Conservation (phyloP, 64 coral and sea anemone species). For the Pocillopora verrucosa region DNA sequence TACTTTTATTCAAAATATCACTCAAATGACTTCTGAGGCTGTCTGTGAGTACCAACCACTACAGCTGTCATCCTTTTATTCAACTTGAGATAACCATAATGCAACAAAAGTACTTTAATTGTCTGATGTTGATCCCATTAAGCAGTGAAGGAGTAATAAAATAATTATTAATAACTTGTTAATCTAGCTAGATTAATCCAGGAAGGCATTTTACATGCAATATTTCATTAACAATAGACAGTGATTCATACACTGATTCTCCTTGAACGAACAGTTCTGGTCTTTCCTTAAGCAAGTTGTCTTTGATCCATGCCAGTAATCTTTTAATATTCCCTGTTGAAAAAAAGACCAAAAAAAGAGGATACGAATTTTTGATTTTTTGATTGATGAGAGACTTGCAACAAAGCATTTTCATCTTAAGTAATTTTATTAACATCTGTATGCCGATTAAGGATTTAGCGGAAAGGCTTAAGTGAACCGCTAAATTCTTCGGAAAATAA, state of each 20-base stretch:
- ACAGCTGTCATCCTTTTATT: no score
- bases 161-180: no score
- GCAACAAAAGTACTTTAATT: no score
- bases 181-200: no score
- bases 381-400: not conserved
- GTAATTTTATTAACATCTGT: not conserved
- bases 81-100: no score
- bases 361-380: not conserved
- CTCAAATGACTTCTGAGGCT: not conserved
- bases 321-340: slow-evolving; percentile 83
- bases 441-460: no score
- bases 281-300: slow-evolving; percentile 96
- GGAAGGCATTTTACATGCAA: no score
- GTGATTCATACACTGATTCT: slow-evolving; percentile 87
- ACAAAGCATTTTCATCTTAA: not conserved
- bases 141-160: not conserved
- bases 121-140: not conserved
- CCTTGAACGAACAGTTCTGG: slow-evolving; percentile 95
- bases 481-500: no score
- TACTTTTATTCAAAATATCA: not conserved
- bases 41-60: no score
- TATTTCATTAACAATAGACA: not conserved
- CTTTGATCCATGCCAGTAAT: slow-evolving; percentile 92
- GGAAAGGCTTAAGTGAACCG: no score
- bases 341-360: not conserved